Evolutionary conservation across 1,140 invertebrate genomes (phyloP), one percentile per base, ranked within the genome.

Genomic region (Drosophila novamexicana): DNA sequence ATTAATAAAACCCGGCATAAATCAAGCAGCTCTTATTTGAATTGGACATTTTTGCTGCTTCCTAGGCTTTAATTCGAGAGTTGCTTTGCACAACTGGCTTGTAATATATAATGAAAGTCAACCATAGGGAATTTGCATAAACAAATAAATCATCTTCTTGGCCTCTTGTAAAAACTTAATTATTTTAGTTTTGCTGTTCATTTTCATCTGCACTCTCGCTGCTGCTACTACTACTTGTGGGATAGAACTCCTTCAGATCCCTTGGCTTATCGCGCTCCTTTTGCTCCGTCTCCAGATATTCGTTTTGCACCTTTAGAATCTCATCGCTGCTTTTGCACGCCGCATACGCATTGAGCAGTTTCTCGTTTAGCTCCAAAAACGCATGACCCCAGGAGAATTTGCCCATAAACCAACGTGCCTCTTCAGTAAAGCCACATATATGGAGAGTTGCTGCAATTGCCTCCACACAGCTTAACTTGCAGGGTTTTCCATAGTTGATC

Each of bases 401-500:
- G 39, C 95, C 95, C 69, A 99, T 93, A 93, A 98, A 97, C 85
- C 95, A 95, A 65, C 95, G 93, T 0, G 97, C 97, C 90, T 96
- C 94, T 66, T 96, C 94, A 76, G 94, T 93, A 88, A 96, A 97
- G 36, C 97, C 95, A 83, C 97, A 97, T 63, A 99, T 98, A 80
- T 96, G 96, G 90, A 99, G 95, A 0, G 97, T 95, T 14, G 98
- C 98, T 29, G 98, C 98, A 79, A 99, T 95, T 3, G 99, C 99
- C 94, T 99, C 99, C 0, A 99, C 99, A 94, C 99, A 99, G 75
- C 97, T 99, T 10, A 99, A 93, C 92, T 99, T 96, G 92, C 97
- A 99, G 0, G 99, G 98, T 92, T 96, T 97, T 1, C 99, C 99
- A 94, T 99, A 99, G 93, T 99, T 99, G 14, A 99, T 97, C 0